Evolutionary conservation across 2,888 invertebrate species (phyloP).

Genomic region (Deilephila porcellus): DNA sequence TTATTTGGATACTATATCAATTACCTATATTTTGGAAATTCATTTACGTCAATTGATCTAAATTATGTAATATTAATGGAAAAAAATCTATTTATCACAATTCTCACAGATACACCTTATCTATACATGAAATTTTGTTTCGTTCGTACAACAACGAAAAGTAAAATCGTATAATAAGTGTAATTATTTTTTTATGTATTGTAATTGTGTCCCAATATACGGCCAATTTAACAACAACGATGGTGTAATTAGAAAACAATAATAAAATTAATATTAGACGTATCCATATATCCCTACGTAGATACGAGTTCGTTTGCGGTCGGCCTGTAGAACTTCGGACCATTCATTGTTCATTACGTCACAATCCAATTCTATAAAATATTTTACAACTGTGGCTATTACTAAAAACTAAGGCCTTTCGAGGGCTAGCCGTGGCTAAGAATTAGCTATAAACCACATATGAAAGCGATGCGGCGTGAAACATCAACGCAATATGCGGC

Average conservation of each 20-base stretch:
- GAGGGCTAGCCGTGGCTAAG: background rate
- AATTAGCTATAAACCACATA: background rate
- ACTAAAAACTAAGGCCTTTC: background rate
- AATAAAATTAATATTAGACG: conserved; percentile 12
- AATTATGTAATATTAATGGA: conserved; percentile 9
- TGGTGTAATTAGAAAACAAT: conserved; percentile 29
- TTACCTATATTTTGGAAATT: conserved; percentile 21
- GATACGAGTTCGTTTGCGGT: background rate
- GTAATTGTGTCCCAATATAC: conserved; percentile 23
- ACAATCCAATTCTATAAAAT: background rate
- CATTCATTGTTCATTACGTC: background rate
- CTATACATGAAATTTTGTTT: conserved; percentile 20
- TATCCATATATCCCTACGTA: conserved; percentile 11
- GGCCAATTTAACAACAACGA: conserved; percentile 29
- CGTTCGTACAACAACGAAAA: conserved; percentile 27
- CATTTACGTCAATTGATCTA: conserved; percentile 12
- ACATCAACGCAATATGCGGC: no score
- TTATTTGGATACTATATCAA: conserved; percentile 2
- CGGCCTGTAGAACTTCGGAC: background rate
- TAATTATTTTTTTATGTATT: conserved; percentile 26
- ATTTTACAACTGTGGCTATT: background rate
- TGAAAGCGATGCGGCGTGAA: no score
- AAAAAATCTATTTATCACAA: conserved; percentile 16
- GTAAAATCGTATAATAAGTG: conserved; percentile 3
- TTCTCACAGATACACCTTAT: conserved; percentile 5